These are phyloP conservation scores for Lasioglossum zephyrum DNA, from an alignment of 2,888 invertebrate genomes.

Conservation along the genomic window DNA sequence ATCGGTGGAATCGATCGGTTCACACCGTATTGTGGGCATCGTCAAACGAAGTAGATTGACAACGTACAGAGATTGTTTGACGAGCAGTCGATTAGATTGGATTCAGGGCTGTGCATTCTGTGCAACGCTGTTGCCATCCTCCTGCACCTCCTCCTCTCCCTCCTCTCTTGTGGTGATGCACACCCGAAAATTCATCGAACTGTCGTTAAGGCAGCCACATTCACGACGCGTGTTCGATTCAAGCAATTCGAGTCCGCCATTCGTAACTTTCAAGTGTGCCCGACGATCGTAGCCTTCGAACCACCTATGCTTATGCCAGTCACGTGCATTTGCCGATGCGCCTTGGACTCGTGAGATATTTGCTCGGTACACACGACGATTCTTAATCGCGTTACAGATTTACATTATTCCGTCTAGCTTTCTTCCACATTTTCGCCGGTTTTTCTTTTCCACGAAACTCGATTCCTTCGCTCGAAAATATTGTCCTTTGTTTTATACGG, in stretches of 20 bases:
- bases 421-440: background rate
- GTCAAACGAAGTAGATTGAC: conserved; percentile 62
- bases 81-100: conserved; percentile 66
- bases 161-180: conserved; percentile 9
- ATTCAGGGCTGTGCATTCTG: conserved; percentile 47
- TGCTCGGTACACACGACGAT: conserved; percentile 4
- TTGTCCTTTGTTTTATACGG: too few relatives aligned
- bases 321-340: conserved; percentile 31
- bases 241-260: conserved; percentile 67
- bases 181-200: conserved; percentile 54
- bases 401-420: background rate
- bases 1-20: conserved; percentile 65
- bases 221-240: conserved; percentile 63
- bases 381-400: conserved; percentile 30
- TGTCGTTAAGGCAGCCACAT: conserved; percentile 43
- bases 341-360: conserved; percentile 19
- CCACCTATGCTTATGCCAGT: conserved; percentile 27
- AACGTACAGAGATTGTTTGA: conserved; percentile 67
- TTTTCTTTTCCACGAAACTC: background rate
- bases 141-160: background rate
- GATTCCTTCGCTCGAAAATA: background rate
- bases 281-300: conserved; percentile 24
- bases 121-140: background rate
- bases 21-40: conserved; percentile 50
- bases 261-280: conserved; percentile 34